phyloP scores from a whole-genome alignment of 2,797 vertebrate genomes.

The Sebastes nivosus region DNA sequence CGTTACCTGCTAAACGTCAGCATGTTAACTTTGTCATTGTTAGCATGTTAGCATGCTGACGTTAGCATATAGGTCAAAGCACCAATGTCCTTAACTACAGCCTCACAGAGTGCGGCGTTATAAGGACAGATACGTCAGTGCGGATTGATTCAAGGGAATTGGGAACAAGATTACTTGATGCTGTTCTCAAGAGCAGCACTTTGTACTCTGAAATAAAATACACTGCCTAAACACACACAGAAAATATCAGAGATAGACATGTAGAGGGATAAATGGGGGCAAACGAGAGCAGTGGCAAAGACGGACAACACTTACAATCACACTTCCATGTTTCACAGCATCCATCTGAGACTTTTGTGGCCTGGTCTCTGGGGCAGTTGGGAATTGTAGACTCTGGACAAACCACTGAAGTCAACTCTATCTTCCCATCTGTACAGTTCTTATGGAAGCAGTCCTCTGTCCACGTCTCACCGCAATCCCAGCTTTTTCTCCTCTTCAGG shows the following conservation, averaged over 20 bases:
- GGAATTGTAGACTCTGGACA: constrained; percentile 50
- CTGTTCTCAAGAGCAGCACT: background rate
- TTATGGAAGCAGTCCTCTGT: constrained; percentile 73
- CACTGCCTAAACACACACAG: background rate
- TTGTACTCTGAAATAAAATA: background rate
- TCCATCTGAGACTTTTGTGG: constrained; percentile 56
- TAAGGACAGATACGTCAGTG: background rate
- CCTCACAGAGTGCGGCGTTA: background rate
- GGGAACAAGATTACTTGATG: background rate
- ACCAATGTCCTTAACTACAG: background rate
- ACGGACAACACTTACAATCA: constrained; percentile 75
- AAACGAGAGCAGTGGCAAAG: background rate
- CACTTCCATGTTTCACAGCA: constrained; percentile 77
- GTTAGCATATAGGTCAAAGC: background rate
- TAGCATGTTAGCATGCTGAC: too few relatives aligned
- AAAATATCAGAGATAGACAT: background rate
- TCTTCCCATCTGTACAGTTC: constrained; percentile 36
- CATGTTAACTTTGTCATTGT: background rate
- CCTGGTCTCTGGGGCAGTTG: constrained; percentile 60
- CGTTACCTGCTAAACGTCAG: background rate
- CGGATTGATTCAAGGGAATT: background rate
- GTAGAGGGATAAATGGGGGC: background rate
- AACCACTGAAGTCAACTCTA: constrained; percentile 52
- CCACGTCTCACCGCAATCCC: constrained; percentile 65
- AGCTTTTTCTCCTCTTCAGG: constrained; percentile 31